Evolutionary conservation across 1,140 invertebrate genomes (phyloP), one percentile per base, ranked within the genome.

Genomic region (Eriocheir sinensis): DNA sequence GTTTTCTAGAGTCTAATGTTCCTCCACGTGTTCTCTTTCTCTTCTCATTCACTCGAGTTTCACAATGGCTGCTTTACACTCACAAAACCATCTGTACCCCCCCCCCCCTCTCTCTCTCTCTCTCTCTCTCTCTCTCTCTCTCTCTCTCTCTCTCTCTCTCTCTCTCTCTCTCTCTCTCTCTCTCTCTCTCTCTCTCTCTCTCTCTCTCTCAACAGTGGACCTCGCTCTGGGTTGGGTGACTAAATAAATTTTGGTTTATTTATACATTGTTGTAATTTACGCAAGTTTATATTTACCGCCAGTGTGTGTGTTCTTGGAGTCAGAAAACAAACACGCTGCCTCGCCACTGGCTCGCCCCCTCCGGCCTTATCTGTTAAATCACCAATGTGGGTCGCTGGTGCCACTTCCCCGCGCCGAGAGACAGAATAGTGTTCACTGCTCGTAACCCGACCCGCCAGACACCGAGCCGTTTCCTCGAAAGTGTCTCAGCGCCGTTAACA

Each of bases 111-210:
- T 89, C 36, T 89, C 38, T 41, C 36, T 89, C 38, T 60, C 60
- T 72, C 38, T 48, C 41, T 90, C 89, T 90, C 89, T 90, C 89
- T 90, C 89, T 90, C 88, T 89, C 88, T 89, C 88, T 89, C 88
- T 89, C 88, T 41, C 36, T 89, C 36, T 89, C 38, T 41, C 36
- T 89, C 38, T 60, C 60, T 72, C 60, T 72, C 83, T 86, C 83
- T 86, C 83, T 86, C 83, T 86, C 83, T 86, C 83, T 41, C 83
- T 86, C 83, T 41, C 83, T 86, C 83, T 41, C 83, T 86, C 83
- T 41, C 83, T 86, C 83, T 41, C 83, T 86, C 83, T 41, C 83
- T 86, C 83, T 41, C 83, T 86, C 83, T 72, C 60, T 72, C 60
- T 72, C 60, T 72, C 60, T 72, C 60, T 72, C 60, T 17, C 48